These are phyloP conservation scores for Apistogramma diplotaenia DNA, from an alignment of 2,113 vertebrate genomes.

Conservation along the genomic window DNA sequence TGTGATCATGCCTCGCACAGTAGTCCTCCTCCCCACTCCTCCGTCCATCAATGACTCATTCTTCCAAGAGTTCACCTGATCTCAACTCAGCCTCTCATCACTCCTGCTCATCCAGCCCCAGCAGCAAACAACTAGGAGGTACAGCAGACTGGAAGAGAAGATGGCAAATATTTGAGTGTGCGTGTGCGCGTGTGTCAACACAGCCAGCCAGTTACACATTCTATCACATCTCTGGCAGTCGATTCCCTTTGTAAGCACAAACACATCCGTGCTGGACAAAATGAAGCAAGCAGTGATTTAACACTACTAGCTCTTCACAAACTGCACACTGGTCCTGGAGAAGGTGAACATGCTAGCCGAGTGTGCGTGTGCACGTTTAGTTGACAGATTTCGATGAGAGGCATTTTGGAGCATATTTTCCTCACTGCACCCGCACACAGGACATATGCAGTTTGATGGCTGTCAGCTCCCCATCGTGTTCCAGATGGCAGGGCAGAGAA, in stretches of 20 bases:
- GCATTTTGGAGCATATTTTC: background rate
- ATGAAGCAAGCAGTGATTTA: constrained; percentile 14
- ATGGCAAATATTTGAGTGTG: constrained; percentile 59
- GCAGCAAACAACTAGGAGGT: constrained; percentile 40
- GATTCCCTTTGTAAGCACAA: constrained; percentile 16
- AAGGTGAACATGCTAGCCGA: background rate
- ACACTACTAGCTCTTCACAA: background rate
- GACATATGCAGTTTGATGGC: constrained; percentile 9
- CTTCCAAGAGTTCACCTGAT: constrained; percentile 16
- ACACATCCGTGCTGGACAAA: background rate
- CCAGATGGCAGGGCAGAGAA: constrained; percentile 26
- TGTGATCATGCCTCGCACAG: background rate
- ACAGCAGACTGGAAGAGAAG: constrained; percentile 13
- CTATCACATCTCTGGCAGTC: constrained; percentile 6
- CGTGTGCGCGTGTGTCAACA: constrained; percentile 4
- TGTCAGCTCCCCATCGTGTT: background rate
- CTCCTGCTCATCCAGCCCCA: background rate
- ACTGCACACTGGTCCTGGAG: background rate
- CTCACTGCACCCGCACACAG: background rate
- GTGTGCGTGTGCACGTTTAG: background rate
- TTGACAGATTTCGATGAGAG: constrained; percentile 1
- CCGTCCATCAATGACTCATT: constrained; percentile 15
- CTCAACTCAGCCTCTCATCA: constrained; percentile 11
- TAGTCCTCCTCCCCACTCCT: background rate
- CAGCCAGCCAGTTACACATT: background rate